Conservation (phyloP, 2,113 vertebrate species). For the Serilophus lunatus region DNA sequence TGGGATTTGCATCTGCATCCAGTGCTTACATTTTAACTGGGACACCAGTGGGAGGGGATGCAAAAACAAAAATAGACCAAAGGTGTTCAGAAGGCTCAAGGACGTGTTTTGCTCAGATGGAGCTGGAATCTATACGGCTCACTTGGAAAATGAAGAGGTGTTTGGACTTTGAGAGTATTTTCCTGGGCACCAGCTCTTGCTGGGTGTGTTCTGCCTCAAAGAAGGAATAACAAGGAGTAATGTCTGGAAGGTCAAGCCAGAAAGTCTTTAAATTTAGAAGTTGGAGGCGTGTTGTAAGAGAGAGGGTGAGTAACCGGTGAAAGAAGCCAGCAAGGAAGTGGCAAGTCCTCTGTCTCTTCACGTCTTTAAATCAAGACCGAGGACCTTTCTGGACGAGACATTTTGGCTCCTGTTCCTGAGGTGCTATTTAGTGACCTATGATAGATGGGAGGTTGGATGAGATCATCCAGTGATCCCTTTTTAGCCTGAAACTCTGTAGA, state of each 20-base stretch:
- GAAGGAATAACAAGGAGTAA: slow-evolving; percentile 43
- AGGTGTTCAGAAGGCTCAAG: neutral
- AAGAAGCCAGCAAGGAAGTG: slow-evolving; percentile 20
- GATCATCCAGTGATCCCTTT: neutral
- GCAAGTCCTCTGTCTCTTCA: neutral
- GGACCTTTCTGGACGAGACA: neutral
- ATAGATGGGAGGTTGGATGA: neutral
- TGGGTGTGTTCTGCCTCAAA: slow-evolving; percentile 5
- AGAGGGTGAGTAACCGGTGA: neutral
- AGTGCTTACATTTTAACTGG: neutral
- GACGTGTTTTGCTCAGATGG: neutral
- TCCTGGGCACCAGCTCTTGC: neutral
- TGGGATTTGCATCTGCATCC: neutral
- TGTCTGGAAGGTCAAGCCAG: slow-evolving; percentile 44
- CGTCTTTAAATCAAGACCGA: neutral
- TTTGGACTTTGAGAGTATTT: neutral
- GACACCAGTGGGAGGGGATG: neutral
- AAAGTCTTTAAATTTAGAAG: slow-evolving; percentile 34
- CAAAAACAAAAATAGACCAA: neutral
- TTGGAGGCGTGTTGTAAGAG: slow-evolving; percentile 5
- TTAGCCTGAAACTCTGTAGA: neutral
- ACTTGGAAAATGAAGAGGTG: neutral
- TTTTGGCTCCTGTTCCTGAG: neutral
- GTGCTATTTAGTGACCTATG: neutral
- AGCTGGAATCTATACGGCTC: neutral